phyloP scores from a whole-genome alignment of 2,797 vertebrate genomes.

The Brachymystax lenok region DNA sequence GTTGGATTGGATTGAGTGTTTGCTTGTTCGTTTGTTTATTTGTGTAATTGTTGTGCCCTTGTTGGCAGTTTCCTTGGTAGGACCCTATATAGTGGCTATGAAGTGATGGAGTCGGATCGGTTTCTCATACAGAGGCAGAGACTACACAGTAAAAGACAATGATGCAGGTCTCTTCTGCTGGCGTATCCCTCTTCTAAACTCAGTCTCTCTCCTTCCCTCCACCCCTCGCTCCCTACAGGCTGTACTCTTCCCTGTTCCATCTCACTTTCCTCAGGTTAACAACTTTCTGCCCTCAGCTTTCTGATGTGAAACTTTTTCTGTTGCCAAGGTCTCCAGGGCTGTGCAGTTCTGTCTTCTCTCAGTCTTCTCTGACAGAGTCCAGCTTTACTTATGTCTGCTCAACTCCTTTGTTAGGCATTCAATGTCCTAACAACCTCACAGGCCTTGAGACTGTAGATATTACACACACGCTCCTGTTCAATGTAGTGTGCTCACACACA shows the following conservation, averaged over 20 bases:
- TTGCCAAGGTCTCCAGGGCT: not conserved
- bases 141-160: not conserved
- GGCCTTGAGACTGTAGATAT: conserved; percentile 4
- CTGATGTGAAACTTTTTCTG: too few relatives aligned
- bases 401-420: not conserved
- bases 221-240: not conserved
- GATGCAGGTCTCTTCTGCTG: not conserved
- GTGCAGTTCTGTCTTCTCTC: not conserved
- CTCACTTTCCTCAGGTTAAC: not conserved
- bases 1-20: not conserved
- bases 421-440: not conserved
- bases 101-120: not conserved
- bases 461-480: not conserved
- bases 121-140: not conserved
- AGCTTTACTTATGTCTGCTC: not conserved
- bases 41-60: not conserved
- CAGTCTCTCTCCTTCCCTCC: not conserved
- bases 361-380: not conserved
- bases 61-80: not conserved
- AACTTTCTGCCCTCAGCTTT: not conserved
- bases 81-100: not conserved
- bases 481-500: not conserved
- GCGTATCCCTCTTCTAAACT: not conserved
- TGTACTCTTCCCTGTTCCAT: not conserved
- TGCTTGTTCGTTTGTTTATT: not conserved